These are phyloP conservation scores for Lepidurus arcticus DNA, from an alignment of 1,140 invertebrate species.

Conservation along the genomic window DNA sequence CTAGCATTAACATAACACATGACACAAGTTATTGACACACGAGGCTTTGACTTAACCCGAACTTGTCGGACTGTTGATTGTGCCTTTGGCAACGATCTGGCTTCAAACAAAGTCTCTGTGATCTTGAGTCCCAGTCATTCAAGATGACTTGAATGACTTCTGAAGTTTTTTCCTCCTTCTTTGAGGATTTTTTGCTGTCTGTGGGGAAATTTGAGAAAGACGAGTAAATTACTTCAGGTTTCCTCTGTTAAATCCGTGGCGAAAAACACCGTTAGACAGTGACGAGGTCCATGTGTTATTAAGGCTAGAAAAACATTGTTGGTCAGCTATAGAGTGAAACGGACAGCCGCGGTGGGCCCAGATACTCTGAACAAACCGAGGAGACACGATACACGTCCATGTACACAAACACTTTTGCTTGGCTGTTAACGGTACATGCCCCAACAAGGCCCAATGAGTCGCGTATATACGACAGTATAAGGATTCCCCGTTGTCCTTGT, in stretches of 20 bases:
- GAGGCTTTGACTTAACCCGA: not conserved
- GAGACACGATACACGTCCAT: not conserved
- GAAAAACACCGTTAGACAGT: not conserved
- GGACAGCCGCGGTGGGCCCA: not conserved
- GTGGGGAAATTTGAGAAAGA: not conserved
- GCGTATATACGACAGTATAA: not conserved
- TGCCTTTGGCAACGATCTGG: not conserved
- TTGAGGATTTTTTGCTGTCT: too few relatives aligned
- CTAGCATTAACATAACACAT: slow-evolving; percentile 14
- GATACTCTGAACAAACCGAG: not conserved
- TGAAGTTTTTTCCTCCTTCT: not conserved
- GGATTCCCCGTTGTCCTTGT: too few relatives aligned
- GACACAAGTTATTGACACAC: slow-evolving; percentile 1
- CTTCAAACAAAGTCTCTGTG: not conserved
- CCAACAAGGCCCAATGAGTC: not conserved
- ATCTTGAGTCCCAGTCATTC: not conserved
- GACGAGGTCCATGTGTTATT: not conserved
- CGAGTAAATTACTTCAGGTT: slow-evolving; percentile 10
- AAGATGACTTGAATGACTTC: not conserved
- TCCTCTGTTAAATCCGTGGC: not conserved
- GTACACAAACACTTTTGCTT: not conserved
- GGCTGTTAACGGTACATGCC: not conserved
- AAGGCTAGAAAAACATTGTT: slow-evolving; percentile 9
- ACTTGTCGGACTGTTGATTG: not conserved
- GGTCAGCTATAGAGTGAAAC: not conserved